Evolutionary conservation across 1,140 invertebrate genomes (phyloP).

Genomic region (Trachelipus rathkii): DNA sequence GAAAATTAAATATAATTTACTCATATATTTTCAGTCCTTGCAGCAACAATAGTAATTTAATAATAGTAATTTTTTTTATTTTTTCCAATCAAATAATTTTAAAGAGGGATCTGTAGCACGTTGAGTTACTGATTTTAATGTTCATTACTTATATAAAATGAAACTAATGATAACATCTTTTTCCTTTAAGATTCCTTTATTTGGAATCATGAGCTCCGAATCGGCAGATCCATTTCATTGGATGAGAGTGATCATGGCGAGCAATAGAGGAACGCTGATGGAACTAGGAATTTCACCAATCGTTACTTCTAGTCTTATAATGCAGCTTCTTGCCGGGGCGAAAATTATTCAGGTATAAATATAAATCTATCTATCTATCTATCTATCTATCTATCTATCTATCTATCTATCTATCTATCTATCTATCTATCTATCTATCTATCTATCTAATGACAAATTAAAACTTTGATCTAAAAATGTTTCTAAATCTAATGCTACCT

Average conservation of each 20-base stretch:
- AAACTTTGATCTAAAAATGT: too few relatives aligned
- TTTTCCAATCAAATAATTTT: background rate
- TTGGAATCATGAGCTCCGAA: slow-evolving; percentile 99
- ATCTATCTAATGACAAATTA: too few relatives aligned
- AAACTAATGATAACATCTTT: slow-evolving; percentile 17
- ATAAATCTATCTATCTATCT: too few relatives aligned
- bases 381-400: too few relatives aligned
- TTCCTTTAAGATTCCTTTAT: slow-evolving; percentile 80
- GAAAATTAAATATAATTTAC: too few relatives aligned
- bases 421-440: too few relatives aligned
- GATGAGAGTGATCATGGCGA: slow-evolving; percentile 99
- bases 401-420: too few relatives aligned
- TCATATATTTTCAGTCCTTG: background rate
- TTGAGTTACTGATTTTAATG: too few relatives aligned
- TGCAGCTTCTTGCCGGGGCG: slow-evolving; percentile 97
- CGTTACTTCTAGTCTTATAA: slow-evolving; percentile 97
- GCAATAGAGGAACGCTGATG: slow-evolving; percentile 99
- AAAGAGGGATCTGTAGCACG: too few relatives aligned
- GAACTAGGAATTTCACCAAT: slow-evolving; percentile 99
- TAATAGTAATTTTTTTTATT: background rate
- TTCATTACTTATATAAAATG: too few relatives aligned
- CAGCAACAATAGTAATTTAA: background rate
- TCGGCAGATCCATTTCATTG: slow-evolving; percentile 99
- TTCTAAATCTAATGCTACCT: too few relatives aligned
- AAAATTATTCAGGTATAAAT: slow-evolving; percentile 87